A percentile compares a stretch with the other conserved stretches of the same genome.
Evolutionary conservation across 2,888 invertebrate species (phyloP).

Genomic region (Sinelater perroti): DNA sequence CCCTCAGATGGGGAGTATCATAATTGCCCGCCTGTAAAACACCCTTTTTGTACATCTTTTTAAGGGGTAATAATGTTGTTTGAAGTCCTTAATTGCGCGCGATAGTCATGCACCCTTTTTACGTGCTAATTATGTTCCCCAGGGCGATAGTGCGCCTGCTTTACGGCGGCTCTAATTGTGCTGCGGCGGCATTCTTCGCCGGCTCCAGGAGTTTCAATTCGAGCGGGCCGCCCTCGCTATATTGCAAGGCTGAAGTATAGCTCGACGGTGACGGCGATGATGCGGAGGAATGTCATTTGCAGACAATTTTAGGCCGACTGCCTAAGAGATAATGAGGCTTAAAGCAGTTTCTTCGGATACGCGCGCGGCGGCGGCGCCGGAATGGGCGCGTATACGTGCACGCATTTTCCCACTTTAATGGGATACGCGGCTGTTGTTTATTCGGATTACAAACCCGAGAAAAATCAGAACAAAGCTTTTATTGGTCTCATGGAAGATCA

Average conservation of each 20-base stretch:
- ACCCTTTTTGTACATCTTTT: slow-evolving; percentile 34
- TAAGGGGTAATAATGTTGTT: slow-evolving; percentile 35
- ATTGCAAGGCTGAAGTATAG: background rate
- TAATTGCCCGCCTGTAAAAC: slow-evolving; percentile 34
- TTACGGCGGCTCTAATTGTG: slow-evolving; percentile 12
- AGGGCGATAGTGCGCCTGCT: slow-evolving; percentile 22
- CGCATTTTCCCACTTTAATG: slow-evolving; percentile 9
- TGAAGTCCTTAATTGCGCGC: slow-evolving; percentile 34
- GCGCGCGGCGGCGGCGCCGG: slow-evolving; percentile 7
- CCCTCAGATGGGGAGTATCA: no score
- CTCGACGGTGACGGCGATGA: no score
- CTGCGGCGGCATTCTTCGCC: background rate
- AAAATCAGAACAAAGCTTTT: no score
- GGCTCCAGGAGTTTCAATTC: slow-evolving; percentile 15
- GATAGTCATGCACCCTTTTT: slow-evolving; percentile 28
- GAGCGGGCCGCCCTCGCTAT: no score
- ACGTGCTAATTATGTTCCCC: slow-evolving; percentile 31
- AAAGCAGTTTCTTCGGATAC: slow-evolving; percentile 15
- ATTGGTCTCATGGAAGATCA: no score
- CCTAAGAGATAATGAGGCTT: slow-evolving; percentile 24
- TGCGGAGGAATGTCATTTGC: slow-evolving; percentile 15
- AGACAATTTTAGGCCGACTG: slow-evolving; percentile 19
- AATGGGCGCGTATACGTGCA: slow-evolving; percentile 17
- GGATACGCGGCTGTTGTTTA: background rate
- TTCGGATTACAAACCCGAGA: no score